Conservation (phyloP, 2,888 invertebrate species). For the Trissolcus brochymenae region DNA sequence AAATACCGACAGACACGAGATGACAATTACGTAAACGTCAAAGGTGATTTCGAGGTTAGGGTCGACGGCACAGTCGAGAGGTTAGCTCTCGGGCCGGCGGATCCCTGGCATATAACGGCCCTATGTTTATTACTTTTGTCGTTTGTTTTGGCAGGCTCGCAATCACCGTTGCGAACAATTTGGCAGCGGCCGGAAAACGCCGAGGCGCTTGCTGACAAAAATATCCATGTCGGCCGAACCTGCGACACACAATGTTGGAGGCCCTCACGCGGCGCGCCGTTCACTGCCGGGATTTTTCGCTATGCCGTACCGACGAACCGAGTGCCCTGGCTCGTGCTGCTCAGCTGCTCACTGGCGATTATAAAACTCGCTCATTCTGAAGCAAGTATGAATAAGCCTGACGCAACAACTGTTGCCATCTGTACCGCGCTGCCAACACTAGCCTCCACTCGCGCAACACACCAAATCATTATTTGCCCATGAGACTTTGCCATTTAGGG, state of each 20-base stretch:
- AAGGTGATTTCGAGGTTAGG: conserved; percentile 25
- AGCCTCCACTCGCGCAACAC: neutral
- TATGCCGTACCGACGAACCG: neutral
- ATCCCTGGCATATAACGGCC: neutral
- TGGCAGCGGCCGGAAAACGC: conserved; percentile 3
- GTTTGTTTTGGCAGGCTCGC: conserved; percentile 2
- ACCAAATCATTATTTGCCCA: too few relatives aligned
- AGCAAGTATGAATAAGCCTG: conserved; percentile 10
- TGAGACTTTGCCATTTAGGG: too few relatives aligned
- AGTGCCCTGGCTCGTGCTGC: conserved; percentile 1
- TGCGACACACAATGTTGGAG: neutral
- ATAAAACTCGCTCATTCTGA: neutral
- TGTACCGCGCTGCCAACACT: conserved; percentile 17
- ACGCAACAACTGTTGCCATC: conserved; percentile 29
- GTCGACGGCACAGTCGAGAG: conserved; percentile 6
- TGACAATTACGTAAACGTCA: conserved; percentile 34
- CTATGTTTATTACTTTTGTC: conserved; percentile 1
- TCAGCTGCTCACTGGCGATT: neutral
- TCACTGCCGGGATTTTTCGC: neutral
- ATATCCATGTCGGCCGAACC: conserved; percentile 16
- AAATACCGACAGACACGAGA: too few relatives aligned
- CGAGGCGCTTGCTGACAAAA: conserved; percentile 8
- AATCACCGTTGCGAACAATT: conserved; percentile 11
- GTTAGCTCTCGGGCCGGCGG: conserved; percentile 2
- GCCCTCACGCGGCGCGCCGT: conserved; percentile 7